Percentiles rank a stretch among this genome's conserved stretches.
phyloP scores from a whole-genome alignment of 2,113 vertebrate species.

The Apodemus speciosus region DNA sequence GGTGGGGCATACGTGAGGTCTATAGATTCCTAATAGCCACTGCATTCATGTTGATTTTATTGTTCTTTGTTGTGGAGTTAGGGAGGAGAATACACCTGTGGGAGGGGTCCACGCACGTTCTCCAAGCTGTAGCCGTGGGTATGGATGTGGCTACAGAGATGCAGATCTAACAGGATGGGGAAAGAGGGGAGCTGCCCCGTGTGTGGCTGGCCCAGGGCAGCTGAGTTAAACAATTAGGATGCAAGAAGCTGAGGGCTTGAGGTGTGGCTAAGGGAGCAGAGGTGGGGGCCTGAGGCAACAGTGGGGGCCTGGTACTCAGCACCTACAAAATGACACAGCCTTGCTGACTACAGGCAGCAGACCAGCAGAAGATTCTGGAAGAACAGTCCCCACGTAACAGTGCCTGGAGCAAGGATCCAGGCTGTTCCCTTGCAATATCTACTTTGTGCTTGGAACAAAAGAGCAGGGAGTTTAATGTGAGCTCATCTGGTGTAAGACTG shows the following conservation, averaged over 20 bases:
- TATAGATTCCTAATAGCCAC: neutral
- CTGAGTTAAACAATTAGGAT: neutral
- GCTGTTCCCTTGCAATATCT: neutral
- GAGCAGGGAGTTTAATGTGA: conserved; percentile 10
- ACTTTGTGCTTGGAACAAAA: neutral
- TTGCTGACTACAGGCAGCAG: neutral
- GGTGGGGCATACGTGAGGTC: neutral
- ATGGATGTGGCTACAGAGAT: neutral
- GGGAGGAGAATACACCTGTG: neutral
- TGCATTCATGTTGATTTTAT: neutral
- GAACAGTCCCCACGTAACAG: neutral
- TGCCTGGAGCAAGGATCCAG: neutral
- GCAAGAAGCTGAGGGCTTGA: neutral
- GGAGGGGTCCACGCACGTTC: neutral
- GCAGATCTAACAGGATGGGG: neutral
- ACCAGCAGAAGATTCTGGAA: neutral
- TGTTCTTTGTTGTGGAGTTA: neutral
- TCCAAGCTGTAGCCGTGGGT: neutral
- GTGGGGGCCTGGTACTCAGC: neutral
- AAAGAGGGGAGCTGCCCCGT: neutral
- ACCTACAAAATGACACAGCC: neutral
- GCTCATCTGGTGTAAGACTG: conserved; percentile 19
- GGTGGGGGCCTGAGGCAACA: too few relatives aligned
- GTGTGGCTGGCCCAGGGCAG: too few relatives aligned
- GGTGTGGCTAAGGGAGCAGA: neutral